Conservation (phyloP, 1,140 invertebrate genomes). For the Venturia canescens region DNA sequence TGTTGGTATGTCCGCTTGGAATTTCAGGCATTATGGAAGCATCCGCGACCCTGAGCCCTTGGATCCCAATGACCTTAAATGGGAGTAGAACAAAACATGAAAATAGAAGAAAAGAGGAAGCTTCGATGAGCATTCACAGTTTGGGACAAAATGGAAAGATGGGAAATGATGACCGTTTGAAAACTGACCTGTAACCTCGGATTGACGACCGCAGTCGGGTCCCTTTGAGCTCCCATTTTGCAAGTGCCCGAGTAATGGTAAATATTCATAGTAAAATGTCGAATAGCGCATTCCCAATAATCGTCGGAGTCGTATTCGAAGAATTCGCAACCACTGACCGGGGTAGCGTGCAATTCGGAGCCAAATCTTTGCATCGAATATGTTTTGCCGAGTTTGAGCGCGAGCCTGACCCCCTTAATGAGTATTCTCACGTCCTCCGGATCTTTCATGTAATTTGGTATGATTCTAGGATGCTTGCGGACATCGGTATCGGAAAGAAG, state of each 20-base stretch:
- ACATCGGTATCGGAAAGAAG: conserved; percentile 81
- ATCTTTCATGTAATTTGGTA: conserved; percentile 87
- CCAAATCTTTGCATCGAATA: conserved; percentile 79
- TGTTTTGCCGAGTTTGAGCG: conserved; percentile 80
- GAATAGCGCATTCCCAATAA: conserved; percentile 86
- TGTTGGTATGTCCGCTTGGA: conserved; percentile 81
- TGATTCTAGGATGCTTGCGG: conserved; percentile 86
- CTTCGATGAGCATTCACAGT: no score
- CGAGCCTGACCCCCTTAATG: conserved; percentile 80
- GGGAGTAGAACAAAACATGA: neutral
- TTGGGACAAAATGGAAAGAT: no score
- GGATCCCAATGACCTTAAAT: conserved; percentile 81
- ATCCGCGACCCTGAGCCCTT: conserved; percentile 85
- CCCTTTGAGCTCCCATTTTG: conserved; percentile 87
- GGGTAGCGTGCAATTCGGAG: conserved; percentile 79
- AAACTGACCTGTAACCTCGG: conserved; percentile 78
- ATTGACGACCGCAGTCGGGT: conserved; percentile 85
- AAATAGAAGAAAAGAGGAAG: no score
- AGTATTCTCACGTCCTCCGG: conserved; percentile 82
- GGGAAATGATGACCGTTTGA: neutral
- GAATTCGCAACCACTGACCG: conserved; percentile 82
- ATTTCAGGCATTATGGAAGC: conserved; percentile 82
- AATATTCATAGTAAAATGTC: conserved; percentile 83
- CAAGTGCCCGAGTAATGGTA: conserved; percentile 89
- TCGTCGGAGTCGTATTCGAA: conserved; percentile 81